These are phyloP conservation scores for Lepidothrix coronata DNA, from an alignment of 2,113 vertebrate species.

Conservation along the genomic window DNA sequence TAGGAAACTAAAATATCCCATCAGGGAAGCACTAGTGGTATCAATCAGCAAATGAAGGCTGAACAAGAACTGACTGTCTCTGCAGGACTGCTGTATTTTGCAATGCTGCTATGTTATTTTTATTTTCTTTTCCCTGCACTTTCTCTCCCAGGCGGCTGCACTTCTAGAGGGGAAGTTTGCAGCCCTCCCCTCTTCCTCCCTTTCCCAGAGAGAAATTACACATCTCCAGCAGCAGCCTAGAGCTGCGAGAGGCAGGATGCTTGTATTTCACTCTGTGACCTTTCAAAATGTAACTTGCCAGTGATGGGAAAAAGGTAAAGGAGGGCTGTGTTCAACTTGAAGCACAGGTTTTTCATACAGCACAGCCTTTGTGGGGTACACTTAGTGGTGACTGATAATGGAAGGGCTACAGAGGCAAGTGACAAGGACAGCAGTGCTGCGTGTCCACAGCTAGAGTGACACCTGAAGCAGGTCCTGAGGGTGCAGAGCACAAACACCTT, in stretches of 20 bases:
- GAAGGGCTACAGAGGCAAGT: background rate
- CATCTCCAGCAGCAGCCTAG: fast-evolving
- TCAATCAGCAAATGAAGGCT: background rate
- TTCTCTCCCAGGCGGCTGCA: background rate
- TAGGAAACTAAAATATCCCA: background rate
- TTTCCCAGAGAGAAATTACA: background rate
- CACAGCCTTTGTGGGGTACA: background rate
- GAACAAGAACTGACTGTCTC: background rate
- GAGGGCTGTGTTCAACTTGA: background rate
- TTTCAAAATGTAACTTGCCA: background rate
- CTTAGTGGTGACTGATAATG: background rate
- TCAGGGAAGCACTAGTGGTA: background rate
- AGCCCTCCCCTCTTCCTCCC: background rate
- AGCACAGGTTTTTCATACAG: background rate
- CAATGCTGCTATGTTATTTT: background rate
- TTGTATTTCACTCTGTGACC: background rate
- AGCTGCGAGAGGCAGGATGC: background rate
- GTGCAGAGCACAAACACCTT: background rate
- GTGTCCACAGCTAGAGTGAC: background rate
- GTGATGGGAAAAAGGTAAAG: background rate
- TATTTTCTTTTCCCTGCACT: background rate
- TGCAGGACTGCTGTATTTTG: background rate
- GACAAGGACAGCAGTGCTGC: background rate
- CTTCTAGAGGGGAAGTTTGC: background rate
- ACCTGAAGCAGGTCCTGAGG: fast-evolving